Evolutionary conservation across 2,888 invertebrate species (phyloP).

Genomic region (Encarsia formosa): DNA sequence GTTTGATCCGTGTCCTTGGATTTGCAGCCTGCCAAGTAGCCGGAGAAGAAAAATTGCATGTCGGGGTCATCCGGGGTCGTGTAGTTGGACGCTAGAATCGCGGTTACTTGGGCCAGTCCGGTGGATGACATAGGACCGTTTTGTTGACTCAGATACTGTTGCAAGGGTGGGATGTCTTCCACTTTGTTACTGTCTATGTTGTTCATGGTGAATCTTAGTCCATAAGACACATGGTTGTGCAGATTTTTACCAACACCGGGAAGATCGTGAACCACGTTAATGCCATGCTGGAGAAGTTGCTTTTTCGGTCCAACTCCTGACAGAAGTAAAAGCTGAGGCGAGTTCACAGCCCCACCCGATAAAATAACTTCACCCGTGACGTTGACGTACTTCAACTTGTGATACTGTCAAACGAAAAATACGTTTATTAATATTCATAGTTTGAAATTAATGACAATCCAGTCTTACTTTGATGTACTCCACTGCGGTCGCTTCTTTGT

Average conservation of each 20-base stretch:
- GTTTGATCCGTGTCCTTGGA: slow-evolving; percentile 30
- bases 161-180: slow-evolving; percentile 1
- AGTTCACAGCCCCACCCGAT: slow-evolving; percentile 62
- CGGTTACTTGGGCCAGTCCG: slow-evolving; percentile 66
- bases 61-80: slow-evolving; percentile 63
- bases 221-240: slow-evolving; percentile 65
- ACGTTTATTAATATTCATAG: not conserved
- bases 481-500: slow-evolving; percentile 57
- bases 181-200: slow-evolving; percentile 45
- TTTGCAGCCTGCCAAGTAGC: slow-evolving; percentile 59
- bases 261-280: slow-evolving; percentile 58
- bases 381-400: slow-evolving; percentile 19
- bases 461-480: slow-evolving; percentile 52
- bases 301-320: slow-evolving; percentile 66
- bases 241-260: slow-evolving; percentile 68
- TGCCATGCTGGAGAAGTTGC: slow-evolving; percentile 57
- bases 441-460: not conserved
- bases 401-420: slow-evolving; percentile 30
- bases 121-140: slow-evolving; percentile 62
- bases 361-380: slow-evolving; percentile 54
- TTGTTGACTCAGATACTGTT: slow-evolving; percentile 54
- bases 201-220: slow-evolving; percentile 56
- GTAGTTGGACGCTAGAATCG: slow-evolving; percentile 58
- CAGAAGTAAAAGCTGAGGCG: slow-evolving; percentile 64
- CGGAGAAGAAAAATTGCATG: slow-evolving; percentile 64